These are phyloP conservation scores for Lomographa bimaculata DNA, from an alignment of 2,888 invertebrate species.

Conservation along the genomic window DNA sequence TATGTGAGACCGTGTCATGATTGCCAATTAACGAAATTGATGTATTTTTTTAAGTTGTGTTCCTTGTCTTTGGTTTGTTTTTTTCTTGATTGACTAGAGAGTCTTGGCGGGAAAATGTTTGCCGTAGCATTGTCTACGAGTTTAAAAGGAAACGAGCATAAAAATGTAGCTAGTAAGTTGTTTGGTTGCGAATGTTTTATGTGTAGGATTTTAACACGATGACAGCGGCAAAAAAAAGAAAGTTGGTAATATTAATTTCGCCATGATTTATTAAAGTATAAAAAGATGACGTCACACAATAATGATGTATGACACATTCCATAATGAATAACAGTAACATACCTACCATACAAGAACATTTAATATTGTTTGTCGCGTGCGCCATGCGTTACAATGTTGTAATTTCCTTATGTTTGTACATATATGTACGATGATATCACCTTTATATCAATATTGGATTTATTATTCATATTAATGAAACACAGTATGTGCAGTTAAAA, in stretches of 20 bases:
- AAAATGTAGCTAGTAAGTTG: too few relatives aligned
- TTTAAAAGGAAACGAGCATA: too few relatives aligned
- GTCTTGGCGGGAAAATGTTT: constrained; percentile 7
- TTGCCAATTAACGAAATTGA: constrained; percentile 74
- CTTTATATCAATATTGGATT: constrained; percentile 36
- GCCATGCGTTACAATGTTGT: constrained; percentile 28
- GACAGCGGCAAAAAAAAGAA: too few relatives aligned
- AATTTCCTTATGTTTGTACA: constrained; percentile 34
- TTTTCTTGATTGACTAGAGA: neutral
- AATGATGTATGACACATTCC: too few relatives aligned
- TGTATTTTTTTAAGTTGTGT: constrained; percentile 26
- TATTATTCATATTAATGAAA: constrained; percentile 26
- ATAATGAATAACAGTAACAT: too few relatives aligned
- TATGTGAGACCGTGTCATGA: constrained; percentile 66
- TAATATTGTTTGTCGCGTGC: constrained; percentile 38
- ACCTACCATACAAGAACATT: too few relatives aligned
- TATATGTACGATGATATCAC: constrained; percentile 47
- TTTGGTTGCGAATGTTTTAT: too few relatives aligned
- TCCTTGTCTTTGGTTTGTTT: constrained; percentile 13
- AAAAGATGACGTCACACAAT: too few relatives aligned
- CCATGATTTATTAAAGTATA: too few relatives aligned
- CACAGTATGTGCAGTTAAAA: neutral
- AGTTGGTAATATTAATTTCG: too few relatives aligned
- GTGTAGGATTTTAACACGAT: too few relatives aligned
- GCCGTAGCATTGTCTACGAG: constrained; percentile 3